These are phyloP conservation scores for Morinoia aosen DNA, from an alignment of 2,888 invertebrate genomes.

Conservation along the genomic window DNA sequence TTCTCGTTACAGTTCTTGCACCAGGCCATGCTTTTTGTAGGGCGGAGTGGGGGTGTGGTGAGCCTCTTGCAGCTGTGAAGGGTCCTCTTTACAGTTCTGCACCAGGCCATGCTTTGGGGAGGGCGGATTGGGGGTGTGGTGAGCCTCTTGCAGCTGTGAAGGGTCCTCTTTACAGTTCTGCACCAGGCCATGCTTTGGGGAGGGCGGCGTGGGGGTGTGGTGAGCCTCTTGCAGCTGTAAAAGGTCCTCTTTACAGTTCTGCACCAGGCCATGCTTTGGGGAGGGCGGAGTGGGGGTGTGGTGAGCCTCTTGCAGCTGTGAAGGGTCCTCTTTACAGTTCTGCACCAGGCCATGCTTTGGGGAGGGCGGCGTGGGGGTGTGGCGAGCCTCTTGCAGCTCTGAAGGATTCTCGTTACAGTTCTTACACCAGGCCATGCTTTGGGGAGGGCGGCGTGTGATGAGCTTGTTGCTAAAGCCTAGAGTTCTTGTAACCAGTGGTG, in stretches of 20 bases:
- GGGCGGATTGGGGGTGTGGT: background rate
- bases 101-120: background rate
- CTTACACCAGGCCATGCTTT: no score
- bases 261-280: background rate
- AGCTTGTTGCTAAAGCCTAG: no score
- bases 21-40: background rate
- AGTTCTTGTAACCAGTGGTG: no score
- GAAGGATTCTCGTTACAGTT: no score
- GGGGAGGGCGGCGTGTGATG: no score
- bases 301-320: background rate
- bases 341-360: no score
- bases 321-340: background rate
- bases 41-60: background rate
- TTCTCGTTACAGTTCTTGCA: background rate
- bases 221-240: background rate
- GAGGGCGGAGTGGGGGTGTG: background rate
- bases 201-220: background rate
- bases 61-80: background rate
- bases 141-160: background rate
- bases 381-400: background rate
- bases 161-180: no score
- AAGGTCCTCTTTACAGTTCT: background rate
- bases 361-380: background rate
- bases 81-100: background rate
- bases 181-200: background rate